These are phyloP conservation scores for Dryas iulia DNA, from an alignment of 1,140 invertebrate genomes.

Conservation along the genomic window DNA sequence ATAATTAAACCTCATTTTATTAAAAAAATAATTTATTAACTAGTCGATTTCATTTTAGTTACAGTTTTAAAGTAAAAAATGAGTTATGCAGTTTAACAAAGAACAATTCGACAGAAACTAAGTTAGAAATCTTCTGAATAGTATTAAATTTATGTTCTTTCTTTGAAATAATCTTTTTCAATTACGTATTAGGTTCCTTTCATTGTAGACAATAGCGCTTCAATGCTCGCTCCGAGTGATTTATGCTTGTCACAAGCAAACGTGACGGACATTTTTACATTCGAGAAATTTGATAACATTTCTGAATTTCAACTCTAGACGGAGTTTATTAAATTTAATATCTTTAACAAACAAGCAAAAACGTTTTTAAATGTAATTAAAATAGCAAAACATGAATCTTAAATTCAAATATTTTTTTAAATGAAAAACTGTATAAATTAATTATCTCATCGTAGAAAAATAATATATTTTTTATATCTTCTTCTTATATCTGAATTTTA, in stretches of 20 bases:
- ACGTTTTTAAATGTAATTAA: too few relatives aligned
- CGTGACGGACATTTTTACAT: neutral
- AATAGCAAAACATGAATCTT: too few relatives aligned
- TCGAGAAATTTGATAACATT: neutral
- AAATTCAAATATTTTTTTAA: too few relatives aligned
- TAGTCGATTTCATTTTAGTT: too few relatives aligned
- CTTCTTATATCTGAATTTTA: neutral
- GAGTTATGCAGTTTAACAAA: neutral
- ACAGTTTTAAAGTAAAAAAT: too few relatives aligned
- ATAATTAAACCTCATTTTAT: too few relatives aligned
- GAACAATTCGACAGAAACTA: neutral
- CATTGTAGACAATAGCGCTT: neutral
- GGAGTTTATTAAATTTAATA: too few relatives aligned
- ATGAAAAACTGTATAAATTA: too few relatives aligned
- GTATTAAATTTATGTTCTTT: neutral
- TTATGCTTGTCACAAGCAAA: neutral
- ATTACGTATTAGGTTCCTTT: neutral
- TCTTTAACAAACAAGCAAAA: too few relatives aligned
- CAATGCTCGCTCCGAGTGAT: neutral
- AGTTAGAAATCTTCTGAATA: neutral
- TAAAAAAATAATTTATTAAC: too few relatives aligned
- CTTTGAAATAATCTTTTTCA: neutral
- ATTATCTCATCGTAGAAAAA: too few relatives aligned
- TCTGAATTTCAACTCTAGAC: neutral
- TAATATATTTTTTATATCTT: neutral